Conservation (phyloP, 2,888 invertebrate genomes). For the Monochamus alternatus region DNA sequence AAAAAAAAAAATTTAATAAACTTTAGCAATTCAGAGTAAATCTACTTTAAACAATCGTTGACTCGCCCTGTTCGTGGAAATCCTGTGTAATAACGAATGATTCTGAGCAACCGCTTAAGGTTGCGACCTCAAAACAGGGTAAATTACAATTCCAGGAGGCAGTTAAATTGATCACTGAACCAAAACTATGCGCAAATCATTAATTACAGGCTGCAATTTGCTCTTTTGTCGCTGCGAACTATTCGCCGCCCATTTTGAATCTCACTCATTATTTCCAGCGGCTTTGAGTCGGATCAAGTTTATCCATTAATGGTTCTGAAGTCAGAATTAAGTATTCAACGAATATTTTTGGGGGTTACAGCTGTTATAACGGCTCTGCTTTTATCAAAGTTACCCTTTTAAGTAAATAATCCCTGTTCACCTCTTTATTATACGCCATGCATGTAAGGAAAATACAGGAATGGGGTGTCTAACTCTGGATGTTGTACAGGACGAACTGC, state of each 20-base stretch:
- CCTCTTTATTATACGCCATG: too few species aligned
- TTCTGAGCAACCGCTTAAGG: constrained; percentile 45
- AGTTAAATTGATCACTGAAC: constrained; percentile 66
- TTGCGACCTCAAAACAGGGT: constrained; percentile 49
- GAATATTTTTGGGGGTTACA: constrained; percentile 26
- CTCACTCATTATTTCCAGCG: constrained; percentile 63
- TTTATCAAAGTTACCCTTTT: too few species aligned
- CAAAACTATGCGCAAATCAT: constrained; percentile 67
- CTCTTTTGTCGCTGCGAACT: constrained; percentile 64
- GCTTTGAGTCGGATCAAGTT: constrained; percentile 60
- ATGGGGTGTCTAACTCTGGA: too few species aligned
- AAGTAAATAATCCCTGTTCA: too few species aligned
- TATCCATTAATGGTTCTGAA: constrained; percentile 43
- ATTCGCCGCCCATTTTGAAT: constrained; percentile 64
- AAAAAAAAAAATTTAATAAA: too few species aligned
- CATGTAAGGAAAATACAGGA: too few species aligned
- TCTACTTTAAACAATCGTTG: too few species aligned
- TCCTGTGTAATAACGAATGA: constrained; percentile 37
- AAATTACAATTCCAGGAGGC: constrained; percentile 64
- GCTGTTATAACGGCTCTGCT: too few species aligned
- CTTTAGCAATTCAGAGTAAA: too few species aligned
- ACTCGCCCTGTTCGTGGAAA: constrained; percentile 7
- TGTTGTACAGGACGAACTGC: too few species aligned
- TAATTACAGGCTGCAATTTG: constrained; percentile 66
- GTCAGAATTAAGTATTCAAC: constrained; percentile 38